Percentiles rank a stretch among this genome's conserved stretches.
phyloP scores from a whole-genome alignment of 2,888 invertebrate species.

The Andrena chrysosceles region DNA sequence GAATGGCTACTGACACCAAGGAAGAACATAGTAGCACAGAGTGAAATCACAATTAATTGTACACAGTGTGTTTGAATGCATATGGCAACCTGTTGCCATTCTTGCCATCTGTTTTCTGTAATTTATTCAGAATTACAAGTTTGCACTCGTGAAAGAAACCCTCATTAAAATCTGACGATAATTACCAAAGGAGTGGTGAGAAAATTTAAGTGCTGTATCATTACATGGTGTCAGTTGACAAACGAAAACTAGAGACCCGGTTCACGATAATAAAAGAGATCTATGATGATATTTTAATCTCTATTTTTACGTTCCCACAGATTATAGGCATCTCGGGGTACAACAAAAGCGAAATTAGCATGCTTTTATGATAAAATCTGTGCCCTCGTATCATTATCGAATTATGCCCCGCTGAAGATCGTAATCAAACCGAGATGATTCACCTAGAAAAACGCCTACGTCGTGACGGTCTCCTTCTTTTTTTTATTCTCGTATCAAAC shows the following conservation, averaged over 20 bases:
- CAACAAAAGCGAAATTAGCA: slow-evolving; percentile 83
- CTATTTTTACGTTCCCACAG: slow-evolving; percentile 75
- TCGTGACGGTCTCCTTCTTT: slow-evolving; percentile 58
- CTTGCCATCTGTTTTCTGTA: neutral
- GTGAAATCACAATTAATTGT: neutral
- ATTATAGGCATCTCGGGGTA: slow-evolving; percentile 81
- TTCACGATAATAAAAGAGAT: slow-evolving; percentile 61
- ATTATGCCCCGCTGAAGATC: slow-evolving; percentile 82
- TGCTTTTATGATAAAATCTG: slow-evolving; percentile 81
- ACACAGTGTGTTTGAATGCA: neutral
- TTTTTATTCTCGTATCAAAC: slow-evolving; percentile 52
- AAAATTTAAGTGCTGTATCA: slow-evolving; percentile 17
- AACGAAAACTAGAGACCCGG: slow-evolving; percentile 36
- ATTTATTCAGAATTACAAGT: neutral
- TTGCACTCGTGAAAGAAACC: neutral
- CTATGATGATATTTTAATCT: slow-evolving; percentile 81
- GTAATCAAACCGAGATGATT: slow-evolving; percentile 80
- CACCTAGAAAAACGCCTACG: slow-evolving; percentile 78
- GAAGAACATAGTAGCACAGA: neutral
- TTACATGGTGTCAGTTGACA: slow-evolving; percentile 68
- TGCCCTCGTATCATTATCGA: slow-evolving; percentile 83
- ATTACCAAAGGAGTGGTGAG: slow-evolving; percentile 13
- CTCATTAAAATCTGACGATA: slow-evolving; percentile 13
- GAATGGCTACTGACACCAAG: slow-evolving; percentile 4
- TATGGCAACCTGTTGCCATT: neutral